Base-by-base conservation (phyloP, 2,888 invertebrate species). In the Mylabris sibirica region DNA sequence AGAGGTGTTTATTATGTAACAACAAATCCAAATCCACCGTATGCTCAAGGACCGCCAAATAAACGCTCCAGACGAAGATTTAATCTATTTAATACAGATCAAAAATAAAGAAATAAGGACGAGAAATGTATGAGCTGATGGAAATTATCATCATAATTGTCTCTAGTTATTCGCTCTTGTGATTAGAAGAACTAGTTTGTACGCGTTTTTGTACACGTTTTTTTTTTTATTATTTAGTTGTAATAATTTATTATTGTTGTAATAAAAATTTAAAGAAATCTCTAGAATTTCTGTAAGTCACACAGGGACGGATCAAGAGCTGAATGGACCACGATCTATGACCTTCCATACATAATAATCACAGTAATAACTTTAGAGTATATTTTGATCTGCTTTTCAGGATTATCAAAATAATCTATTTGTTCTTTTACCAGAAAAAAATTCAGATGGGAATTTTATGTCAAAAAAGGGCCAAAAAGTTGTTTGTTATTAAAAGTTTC, bases 1-100 rank as follows among this genome's bases (percentile, higher is more conserved):
- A 88, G 95, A 78, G 95, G 95, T n/a, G 90, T 92, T 17, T 95
- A 91, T 82, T 95, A 95, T 83, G 92, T 95, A n/a, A 92, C 92
- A 67, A 95, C 95, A 64, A 94, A 94, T 85, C 91, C 92, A 3
- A 90, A 91, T 80, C 92, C 92, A 70, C 95, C 95, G 1, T 95
- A 92, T 84, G 94, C 95, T n/a, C 88, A 92, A 82, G 95, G 95
- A 8, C 92, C 91, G 79, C 93, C 93, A 14, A 91, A 89, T 69
- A 91, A 90, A 83, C 69, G 65, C 41, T 63, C 49, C 11, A 63
- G 64, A 20, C 64, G 73, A 53, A 65, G 71, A 69, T 20, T 60
- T n/a, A 53, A 26, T 63, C 30, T 61, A 3, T 60, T 65, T 12
- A 67, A 24, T 57, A 4, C 14, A 12, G 12, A 57, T 57, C 22